Conservation (phyloP, 2,888 invertebrate species). For the Pelosia muscerda region DNA sequence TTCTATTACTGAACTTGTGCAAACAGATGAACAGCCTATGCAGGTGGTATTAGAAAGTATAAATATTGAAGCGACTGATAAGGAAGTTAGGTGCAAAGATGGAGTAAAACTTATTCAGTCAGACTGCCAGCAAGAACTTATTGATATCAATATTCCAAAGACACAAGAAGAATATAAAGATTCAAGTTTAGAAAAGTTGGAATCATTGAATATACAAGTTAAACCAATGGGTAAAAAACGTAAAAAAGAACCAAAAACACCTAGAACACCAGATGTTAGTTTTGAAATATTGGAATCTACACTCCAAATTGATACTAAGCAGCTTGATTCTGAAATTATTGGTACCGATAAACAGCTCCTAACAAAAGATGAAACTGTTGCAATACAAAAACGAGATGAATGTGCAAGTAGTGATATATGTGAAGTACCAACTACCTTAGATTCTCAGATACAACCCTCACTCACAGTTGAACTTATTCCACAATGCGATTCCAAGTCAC, state of each 20-base stretch:
- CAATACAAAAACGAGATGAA: conserved; percentile 28
- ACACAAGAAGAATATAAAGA: conserved; percentile 30
- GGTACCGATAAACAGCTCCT: conserved; percentile 28
- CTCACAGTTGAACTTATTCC: background rate
- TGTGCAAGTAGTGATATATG: conserved; percentile 24
- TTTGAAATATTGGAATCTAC: conserved; percentile 29
- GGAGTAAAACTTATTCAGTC: background rate
- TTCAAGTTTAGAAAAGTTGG: conserved; percentile 33
- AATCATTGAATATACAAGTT: conserved; percentile 37
- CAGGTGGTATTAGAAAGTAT: conserved; percentile 12
- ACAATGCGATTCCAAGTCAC: conserved; percentile 23
- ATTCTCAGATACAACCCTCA: conserved; percentile 20
- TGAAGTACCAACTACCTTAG: conserved; percentile 19
- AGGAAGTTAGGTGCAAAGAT: conserved; percentile 7
- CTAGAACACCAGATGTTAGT: conserved; percentile 34
- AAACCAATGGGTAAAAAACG: conserved; percentile 54
- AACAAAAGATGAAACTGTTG: conserved; percentile 29
- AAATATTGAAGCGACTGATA: conserved; percentile 3
- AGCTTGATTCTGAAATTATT: conserved; percentile 1
- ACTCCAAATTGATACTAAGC: conserved; percentile 21
- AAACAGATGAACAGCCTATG: conserved; percentile 19
- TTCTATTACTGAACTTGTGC: conserved; percentile 9
- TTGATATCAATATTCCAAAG: conserved; percentile 17
- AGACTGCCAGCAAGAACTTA: background rate
- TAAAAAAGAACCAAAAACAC: conserved; percentile 54